Evolutionary conservation across 1,140 invertebrate genomes (phyloP), one percentile per base, ranked within the genome.

Genomic region (Philopotamus ludificatus): DNA sequence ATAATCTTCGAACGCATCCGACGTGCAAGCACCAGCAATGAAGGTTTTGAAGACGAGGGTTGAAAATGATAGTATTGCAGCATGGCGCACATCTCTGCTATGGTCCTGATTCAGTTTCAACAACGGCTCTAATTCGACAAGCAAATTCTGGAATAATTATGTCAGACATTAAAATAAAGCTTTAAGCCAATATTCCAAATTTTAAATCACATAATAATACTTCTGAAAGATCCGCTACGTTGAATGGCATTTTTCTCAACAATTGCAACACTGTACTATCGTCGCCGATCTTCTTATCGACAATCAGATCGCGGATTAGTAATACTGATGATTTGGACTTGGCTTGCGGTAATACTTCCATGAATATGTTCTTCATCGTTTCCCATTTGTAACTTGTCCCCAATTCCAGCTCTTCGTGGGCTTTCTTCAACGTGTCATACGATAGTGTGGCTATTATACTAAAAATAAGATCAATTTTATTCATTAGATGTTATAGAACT

Each of bases 331-430:
- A 83, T 18, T 82, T 82, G 22, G 85, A 88, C 49, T 87, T 86
- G 15, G 86, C 81, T 71, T 88, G 85, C 8, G 88, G 87, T n/a
- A 90, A 77, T 3, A 87, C 81, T 73, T 90, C 87, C 63, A 89
- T 75, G 71, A 90, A 89, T 63, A 90, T 85, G 70, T 89, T 89
- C 26, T 86, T 78, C 21, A 84, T 82, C 0, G 85, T 87, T 70
- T 87, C 85, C 70, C 85, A 77, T 1, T 82, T 77, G 66, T 87
- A 87, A 47, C 84, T 86, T 0, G 85, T 87, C 1, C 85, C 85
- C 1, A 86, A 73, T 10, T 82, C 81, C 8, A 87, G 75, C 47
- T 83, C 81, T 1, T 79, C 74, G 67, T 85, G 84, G 0, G 85
- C 74, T 23, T 78, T 75, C 1, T 77, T 76, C 10, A 86, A 75